Evolutionary conservation across 2,888 invertebrate genomes (phyloP), one percentile per base, ranked within the genome.

Genomic region (Pterobdella sp.): DNA sequence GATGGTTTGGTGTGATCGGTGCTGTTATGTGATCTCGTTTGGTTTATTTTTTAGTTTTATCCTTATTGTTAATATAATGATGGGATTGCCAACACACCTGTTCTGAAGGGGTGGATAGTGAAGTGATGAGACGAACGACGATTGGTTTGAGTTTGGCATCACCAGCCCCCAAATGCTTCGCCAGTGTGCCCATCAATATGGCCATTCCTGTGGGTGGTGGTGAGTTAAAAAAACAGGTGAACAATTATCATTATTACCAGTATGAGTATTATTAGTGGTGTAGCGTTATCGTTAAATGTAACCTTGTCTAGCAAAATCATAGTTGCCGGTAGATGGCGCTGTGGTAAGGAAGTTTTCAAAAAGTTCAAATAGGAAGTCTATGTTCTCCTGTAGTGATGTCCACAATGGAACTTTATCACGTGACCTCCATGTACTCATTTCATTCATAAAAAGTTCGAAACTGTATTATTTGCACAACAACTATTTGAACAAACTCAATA

Each of bases 71-170:
- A 18, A 22, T 49, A 49, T 49, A 22, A 49, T 22, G 52, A 22
- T 22, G 52, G 52, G 52, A 49, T 18, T 22, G 14, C 14, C 14
- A 14, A 22, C 78, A 76, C 79, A 89, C 91, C 87, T 93, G 92
- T 83, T 97, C 95, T 56, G 96, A 95, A 18, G 98, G 98, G 56
- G 97, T 98, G 49, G 92, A 91, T 2, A 98, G 86, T 0, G 96
- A 92, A 70, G 92, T 89, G 71, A 98, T 89, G 66, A 98, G 87
- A 74, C 95, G 88, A 79, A 89, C 88, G 10, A 97, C 90, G 80
- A 98, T 97, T n/a, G 96, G 94, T 81, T 91, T 91, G 79, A 96
- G 90, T 80, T 93, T 83, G 1, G 89, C 88, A 85, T 96, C 94
- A 76, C 90, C 90, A 76, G 92, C 91, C 79, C 92, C 93, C 80